These are phyloP conservation scores for Diadophis punctatus DNA, from an alignment of 2,113 vertebrate species.

Conservation along the genomic window DNA sequence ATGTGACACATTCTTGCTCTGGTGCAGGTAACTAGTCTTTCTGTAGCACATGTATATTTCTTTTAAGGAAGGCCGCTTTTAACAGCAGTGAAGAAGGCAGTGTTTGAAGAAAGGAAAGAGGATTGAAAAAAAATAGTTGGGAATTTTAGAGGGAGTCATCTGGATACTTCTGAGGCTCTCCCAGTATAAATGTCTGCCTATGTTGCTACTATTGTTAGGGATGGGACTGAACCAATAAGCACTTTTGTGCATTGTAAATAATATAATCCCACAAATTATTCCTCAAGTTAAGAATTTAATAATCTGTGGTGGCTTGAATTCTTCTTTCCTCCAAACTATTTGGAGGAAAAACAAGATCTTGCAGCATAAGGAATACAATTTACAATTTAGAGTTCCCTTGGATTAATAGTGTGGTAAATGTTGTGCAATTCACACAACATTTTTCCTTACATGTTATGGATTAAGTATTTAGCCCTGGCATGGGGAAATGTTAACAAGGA, in stretches of 20 bases:
- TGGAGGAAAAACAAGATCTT: slow-evolving; percentile 11
- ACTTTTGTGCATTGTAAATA: background rate
- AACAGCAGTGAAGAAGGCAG: background rate
- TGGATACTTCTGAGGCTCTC: background rate
- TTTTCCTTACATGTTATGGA: background rate
- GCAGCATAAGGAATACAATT: background rate
- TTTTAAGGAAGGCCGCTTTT: background rate
- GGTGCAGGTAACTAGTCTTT: background rate
- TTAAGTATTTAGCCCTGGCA: background rate
- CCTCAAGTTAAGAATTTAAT: background rate
- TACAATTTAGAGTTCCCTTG: background rate
- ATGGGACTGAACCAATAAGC: background rate
- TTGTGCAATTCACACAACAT: slow-evolving; percentile 4
- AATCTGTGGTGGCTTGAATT: background rate
- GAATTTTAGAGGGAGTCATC: background rate
- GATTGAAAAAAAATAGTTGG: background rate
- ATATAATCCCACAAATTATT: background rate
- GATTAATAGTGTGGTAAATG: background rate
- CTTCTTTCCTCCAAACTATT: background rate
- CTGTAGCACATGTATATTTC: background rate
- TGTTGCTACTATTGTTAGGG: background rate
- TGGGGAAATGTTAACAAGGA: background rate
- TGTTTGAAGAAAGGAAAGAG: background rate
- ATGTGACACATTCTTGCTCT: background rate
- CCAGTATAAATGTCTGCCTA: background rate